A percentile compares a stretch with the other conserved stretches of the same genome.
Conservation (phyloP, 1,140 invertebrate species). For the Papilio machaon region DNA sequence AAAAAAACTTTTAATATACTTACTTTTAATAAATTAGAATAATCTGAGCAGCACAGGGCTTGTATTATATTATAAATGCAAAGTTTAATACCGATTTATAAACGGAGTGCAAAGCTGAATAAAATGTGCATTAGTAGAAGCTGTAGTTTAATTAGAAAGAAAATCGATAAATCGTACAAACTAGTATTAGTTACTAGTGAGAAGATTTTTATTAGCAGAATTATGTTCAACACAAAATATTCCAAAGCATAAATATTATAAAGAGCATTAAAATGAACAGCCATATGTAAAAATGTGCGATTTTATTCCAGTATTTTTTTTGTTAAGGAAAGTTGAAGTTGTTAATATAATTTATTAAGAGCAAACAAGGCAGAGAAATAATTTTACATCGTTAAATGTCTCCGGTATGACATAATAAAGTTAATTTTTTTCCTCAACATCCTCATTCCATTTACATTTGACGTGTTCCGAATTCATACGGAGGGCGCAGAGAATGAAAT, state of each 20-base stretch:
- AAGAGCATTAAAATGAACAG: background rate
- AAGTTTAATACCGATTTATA: background rate
- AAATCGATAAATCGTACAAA: background rate
- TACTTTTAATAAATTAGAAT: background rate
- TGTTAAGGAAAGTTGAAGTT: background rate
- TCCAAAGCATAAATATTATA: background rate
- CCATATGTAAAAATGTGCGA: background rate
- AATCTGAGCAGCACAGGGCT: background rate
- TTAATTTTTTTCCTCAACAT: conserved; percentile 13
- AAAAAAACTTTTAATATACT: too few relatives aligned
- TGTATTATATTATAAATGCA: background rate
- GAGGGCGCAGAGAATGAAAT: background rate
- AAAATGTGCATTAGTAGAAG: background rate
- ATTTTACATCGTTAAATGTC: conserved; percentile 15
- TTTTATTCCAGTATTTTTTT: background rate
- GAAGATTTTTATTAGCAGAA: background rate
- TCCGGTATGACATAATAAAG: background rate
- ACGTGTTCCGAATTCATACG: conserved; percentile 18
- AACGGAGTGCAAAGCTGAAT: background rate
- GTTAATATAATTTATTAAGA: conserved; percentile 18
- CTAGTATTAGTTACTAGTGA: background rate
- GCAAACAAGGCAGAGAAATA: conserved; percentile 6
- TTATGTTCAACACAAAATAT: background rate
- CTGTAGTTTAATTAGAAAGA: background rate
- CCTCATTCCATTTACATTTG: background rate